phyloP scores from a whole-genome alignment of 2,888 invertebrate species.

The Tetranychus piercei region DNA sequence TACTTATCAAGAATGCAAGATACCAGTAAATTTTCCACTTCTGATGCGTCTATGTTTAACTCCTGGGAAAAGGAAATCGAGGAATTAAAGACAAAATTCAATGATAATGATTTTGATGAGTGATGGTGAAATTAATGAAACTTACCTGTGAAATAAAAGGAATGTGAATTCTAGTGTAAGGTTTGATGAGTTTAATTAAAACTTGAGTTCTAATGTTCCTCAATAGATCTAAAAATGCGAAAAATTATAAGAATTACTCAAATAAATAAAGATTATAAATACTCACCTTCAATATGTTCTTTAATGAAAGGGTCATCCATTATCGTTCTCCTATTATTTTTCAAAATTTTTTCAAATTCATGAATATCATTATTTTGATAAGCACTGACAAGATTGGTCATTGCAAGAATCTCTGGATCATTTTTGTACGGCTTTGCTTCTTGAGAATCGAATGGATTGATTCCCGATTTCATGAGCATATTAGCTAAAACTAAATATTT shows the following conservation, averaged over 20 bases:
- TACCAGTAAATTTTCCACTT: slow-evolving; percentile 86
- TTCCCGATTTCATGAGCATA: slow-evolving; percentile 71
- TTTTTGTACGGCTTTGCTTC: slow-evolving; percentile 99
- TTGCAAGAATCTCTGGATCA: slow-evolving; percentile 94
- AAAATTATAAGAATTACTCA: neutral
- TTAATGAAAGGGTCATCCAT: slow-evolving; percentile 98
- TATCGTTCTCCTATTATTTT: slow-evolving; percentile 70
- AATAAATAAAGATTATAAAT: slow-evolving; percentile 14
- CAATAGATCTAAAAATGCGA: slow-evolving; percentile 48
- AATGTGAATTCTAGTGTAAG: slow-evolving; percentile 93
- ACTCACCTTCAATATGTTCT: slow-evolving; percentile 78
- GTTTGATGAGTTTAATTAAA: slow-evolving; percentile 83
- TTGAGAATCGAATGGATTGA: slow-evolving; percentile 98
- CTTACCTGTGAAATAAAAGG: slow-evolving; percentile 72
- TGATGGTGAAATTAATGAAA: neutral
- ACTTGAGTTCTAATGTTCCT: slow-evolving; percentile 93
- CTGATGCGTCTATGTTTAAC: slow-evolving; percentile 73
- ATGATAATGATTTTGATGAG: slow-evolving; percentile 9
- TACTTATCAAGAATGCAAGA: slow-evolving; percentile 94
- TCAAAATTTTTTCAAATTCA: slow-evolving; percentile 88
- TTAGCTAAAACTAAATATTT: slow-evolving; percentile 95
- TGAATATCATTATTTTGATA: slow-evolving; percentile 97
- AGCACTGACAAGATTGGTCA: slow-evolving; percentile 87
- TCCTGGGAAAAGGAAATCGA: slow-evolving; percentile 36
- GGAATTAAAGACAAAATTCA: neutral